Evolutionary conservation across 2,113 vertebrate genomes (phyloP), one percentile per base, ranked within the genome.

Genomic region (Elephas maximus): DNA sequence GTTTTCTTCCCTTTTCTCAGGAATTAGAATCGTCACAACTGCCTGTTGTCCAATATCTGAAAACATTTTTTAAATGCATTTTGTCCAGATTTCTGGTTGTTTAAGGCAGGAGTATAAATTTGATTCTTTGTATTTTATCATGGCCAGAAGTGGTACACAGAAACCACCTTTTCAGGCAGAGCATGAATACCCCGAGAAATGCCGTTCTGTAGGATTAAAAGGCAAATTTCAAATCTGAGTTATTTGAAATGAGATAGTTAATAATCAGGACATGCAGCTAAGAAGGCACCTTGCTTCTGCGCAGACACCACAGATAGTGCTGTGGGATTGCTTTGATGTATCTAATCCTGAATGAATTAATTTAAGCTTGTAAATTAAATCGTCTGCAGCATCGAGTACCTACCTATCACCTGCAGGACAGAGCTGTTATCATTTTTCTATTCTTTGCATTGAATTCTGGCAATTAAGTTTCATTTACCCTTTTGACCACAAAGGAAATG

Each of bases 401-500:
- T 97, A 83, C 88, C 97, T 97, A 92, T 90, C 80, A 88, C 63
- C 95, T 97, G 85, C 88, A 89, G 76, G 91, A 97, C 88, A 63
- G 84, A 91, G 86, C 93, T 91, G 45, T 97, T 97, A 74, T 85
- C 95, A 95, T 62, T 85, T 94, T 71, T 84, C n/a, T 94, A 6
- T 85, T 53, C 44, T 94, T 89, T 85, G 18, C 5, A 14, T 41
- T 78, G 21, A 48, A 12, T 65, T 96, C 97, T 91, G 95, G 95
- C 97, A 98, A 92, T 97, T 92, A 97, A 86, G 96, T 97, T 98
- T 98, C 85, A 94, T 88, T 98, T 98, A 89, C 92, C 97, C 28
- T 85, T 73, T 80, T 80, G 23, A 94, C 79, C 44, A 37, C 65
- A 77, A 21, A 71, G 69, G 71, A 88, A 79, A 33, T 92, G 65